phyloP scores from a whole-genome alignment of 2,888 invertebrate species.

The Leuctra nigra region DNA sequence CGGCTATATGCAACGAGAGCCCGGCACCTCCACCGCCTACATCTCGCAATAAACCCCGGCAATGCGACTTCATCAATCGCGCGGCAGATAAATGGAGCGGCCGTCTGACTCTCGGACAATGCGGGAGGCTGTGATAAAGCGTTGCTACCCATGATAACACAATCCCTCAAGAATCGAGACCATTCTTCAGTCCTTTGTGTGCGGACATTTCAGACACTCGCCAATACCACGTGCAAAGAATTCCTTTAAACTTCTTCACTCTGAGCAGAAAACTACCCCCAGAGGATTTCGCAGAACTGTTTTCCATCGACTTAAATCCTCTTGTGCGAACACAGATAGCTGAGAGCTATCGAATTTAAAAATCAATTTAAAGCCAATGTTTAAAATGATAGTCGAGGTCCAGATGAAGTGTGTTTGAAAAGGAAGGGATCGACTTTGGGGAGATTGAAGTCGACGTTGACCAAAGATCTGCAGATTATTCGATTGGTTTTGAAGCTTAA shows the following conservation, averaged over 20 bases:
- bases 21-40: too few species aligned
- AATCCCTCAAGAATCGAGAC: slow-evolving; percentile 1
- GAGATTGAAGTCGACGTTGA: background rate
- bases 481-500: too few species aligned
- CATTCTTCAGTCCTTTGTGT: slow-evolving; percentile 6
- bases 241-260: slow-evolving; percentile 3
- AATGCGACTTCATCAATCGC: too few species aligned
- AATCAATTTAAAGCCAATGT: slow-evolving; percentile 13
- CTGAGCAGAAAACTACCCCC: slow-evolving; percentile 3
- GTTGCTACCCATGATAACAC: background rate
- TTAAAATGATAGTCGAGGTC: slow-evolving; percentile 12
- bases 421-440: slow-evolving; percentile 4
- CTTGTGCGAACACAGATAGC: background rate
- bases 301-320: too few species aligned
- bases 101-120: background rate
- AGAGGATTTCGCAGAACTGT: background rate
- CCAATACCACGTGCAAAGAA: slow-evolving; percentile 5
- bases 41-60: too few species aligned
- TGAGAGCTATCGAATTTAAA: slow-evolving; percentile 13
- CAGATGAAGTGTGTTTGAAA: slow-evolving; percentile 17
- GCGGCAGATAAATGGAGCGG: too few species aligned
- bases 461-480: background rate
- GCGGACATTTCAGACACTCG: background rate
- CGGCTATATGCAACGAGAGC: too few species aligned
- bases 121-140: background rate